Base-by-base conservation (phyloP, 2,888 invertebrate genomes). In the Eupithecia insigniata region DNA sequence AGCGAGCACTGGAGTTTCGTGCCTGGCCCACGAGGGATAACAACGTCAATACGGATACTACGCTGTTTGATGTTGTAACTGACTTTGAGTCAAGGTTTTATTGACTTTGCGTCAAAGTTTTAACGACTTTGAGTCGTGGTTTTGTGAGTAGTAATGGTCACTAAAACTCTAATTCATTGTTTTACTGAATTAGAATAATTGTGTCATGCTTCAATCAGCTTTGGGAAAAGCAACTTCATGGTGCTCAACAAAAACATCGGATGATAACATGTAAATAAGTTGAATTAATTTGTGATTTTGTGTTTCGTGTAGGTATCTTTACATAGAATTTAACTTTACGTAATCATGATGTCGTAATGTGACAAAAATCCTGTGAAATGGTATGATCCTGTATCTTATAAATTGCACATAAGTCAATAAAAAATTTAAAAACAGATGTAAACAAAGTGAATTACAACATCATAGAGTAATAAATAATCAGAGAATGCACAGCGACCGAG, bases 1-100 rank as follows among this genome's bases (percentile, higher is more conserved):
- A 92, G 96, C 96, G 91, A 97, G 95, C 89, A 98, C 97, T 89
- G 97, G 97, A 89, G 97, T 96, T 95, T 98, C 98, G 95, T 98
- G 98, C 95, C 97, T 97, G 96, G 91, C 91, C 91, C 94, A 91
- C 90, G 90, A 90, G 86, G 87, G 82, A 88, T 82, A 90, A 79
- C 74, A 77, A 73, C 82, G 86, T 88, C 84, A 87, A 82, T 80
- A 80, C 79, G 77, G 78, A 76, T 72, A 73, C 76, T 75, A 75
- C 74, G 76, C 78, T 83, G 81, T 69, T 83, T 82, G 82, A 85
- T 83, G 81, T 84, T 85, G 84, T 81, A 83, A 83, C 81, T 82
- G 80, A 80, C 79, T 82, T 83, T 83, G 81, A 55, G 65, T 67
- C 70, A 46, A 82, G 39, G 83, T 80, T 81, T 82, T 82, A 80